phyloP scores from a whole-genome alignment of 2,888 invertebrate species.

The Leptinotarsa peninsularis region DNA sequence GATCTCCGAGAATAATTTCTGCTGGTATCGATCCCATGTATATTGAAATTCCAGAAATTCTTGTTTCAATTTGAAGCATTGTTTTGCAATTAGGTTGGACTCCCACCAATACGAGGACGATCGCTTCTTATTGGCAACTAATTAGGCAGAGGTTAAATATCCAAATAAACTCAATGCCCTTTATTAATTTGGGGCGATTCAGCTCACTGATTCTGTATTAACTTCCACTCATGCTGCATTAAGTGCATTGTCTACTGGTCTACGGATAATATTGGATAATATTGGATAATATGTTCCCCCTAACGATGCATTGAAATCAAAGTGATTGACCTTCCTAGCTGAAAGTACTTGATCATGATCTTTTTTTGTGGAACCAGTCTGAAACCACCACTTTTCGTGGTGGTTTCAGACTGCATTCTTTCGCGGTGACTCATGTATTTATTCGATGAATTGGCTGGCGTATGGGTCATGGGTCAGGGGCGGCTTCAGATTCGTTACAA shows the following conservation, averaged over 20 bases:
- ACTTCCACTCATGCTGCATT: slow-evolving; percentile 30
- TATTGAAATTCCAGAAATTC: slow-evolving; percentile 57
- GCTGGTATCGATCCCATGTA: slow-evolving; percentile 47
- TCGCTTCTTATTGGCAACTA: slow-evolving; percentile 41
- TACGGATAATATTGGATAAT: background rate
- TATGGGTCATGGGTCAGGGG: too few species aligned
- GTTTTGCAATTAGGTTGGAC: slow-evolving; percentile 44
- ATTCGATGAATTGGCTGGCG: too few species aligned
- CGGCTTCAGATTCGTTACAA: too few species aligned
- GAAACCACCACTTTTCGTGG: too few species aligned
- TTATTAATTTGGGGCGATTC: slow-evolving; percentile 34
- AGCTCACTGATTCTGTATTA: slow-evolving; percentile 25
- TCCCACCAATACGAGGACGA: slow-evolving; percentile 49
- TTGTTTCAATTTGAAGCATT: slow-evolving; percentile 54
- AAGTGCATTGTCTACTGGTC: slow-evolving; percentile 29
- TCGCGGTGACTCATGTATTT: too few species aligned
- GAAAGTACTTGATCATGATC: too few species aligned
- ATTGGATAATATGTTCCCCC: background rate
- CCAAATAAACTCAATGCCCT: slow-evolving; percentile 27
- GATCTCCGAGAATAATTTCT: slow-evolving; percentile 21
- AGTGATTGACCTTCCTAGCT: background rate
- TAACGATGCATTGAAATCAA: background rate
- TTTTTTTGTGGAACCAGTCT: too few species aligned
- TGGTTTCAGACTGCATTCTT: too few species aligned
- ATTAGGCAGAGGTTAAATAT: slow-evolving; percentile 27